Evolutionary conservation across 2,888 invertebrate genomes (phyloP), one percentile per base, ranked within the genome.

Genomic region (Eueremaeus valkanovi): DNA sequence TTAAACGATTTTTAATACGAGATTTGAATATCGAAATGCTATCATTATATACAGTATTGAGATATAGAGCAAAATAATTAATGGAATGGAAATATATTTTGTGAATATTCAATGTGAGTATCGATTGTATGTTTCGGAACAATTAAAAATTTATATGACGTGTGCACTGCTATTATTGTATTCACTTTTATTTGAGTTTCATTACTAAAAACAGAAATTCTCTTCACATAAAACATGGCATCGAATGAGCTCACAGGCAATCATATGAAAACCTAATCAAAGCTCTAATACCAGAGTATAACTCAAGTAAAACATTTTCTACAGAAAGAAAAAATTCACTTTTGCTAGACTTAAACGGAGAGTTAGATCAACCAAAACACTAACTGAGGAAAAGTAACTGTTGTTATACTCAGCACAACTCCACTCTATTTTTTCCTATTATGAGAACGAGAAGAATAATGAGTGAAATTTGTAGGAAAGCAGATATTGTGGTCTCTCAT

Each of bases 361-460:
- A 63, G 63, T 63, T 31, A 63, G n/a, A 63, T 63, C 33, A 63
- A 33, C 33, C 33, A 63, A 63, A 63, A 63, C n/a, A 31, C 63
- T 63, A 63, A 63, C 63, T 33, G 63, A 63, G n/a, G 63, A 33
- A n/a, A 31, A 63, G 31, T 63, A 31, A 24, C 11, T 24, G 21
- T 13, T 24, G 55, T 24, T 18, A 49, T 18, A 21, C 18, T 21
- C 21, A 49, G 49, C n/a, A n/a, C n/a, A n/a, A 49, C n/a, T 49
- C n/a, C n/a, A 29, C 16, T 51, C 51, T 51, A 18, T 51, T 51
- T 16, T 51, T 3, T 61, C 21, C 21, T 51, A 21, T 55, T 55
- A 27, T 55, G 27, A 63, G 21, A 13, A 31, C 33, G 8, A 31
- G 16, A 33, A 63, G 63, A 63, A 63, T 63, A 63, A 63, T 63